These are phyloP conservation scores for Neodon shergylaensis DNA, from an alignment of 2,113 vertebrate genomes.

Conservation along the genomic window DNA sequence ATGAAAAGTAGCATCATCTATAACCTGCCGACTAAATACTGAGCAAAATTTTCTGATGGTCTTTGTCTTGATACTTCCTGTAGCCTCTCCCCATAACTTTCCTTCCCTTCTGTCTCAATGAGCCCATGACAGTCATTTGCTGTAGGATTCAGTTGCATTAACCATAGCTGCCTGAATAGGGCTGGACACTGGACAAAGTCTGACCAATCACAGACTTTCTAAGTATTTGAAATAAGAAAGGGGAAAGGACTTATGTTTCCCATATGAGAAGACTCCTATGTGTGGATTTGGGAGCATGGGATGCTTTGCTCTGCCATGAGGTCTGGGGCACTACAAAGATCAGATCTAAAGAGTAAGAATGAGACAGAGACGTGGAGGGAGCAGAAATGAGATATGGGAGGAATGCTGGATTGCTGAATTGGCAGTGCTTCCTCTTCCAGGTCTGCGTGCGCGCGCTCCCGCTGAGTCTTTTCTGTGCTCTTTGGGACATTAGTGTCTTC, in stretches of 20 bases:
- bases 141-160: neutral
- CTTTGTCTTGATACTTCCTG: neutral
- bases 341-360: neutral
- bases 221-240: constrained; percentile 2
- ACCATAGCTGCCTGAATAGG: neutral
- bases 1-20: neutral
- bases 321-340: neutral
- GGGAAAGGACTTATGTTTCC: neutral
- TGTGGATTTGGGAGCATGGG: constrained; percentile 8
- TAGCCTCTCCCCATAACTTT: neutral
- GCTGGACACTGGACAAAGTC: neutral
- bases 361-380: neutral
- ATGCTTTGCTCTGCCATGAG: neutral
- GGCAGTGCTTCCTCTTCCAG: neutral
- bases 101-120: neutral
- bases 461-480: neutral
- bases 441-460: fast-evolving
- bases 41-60: neutral
- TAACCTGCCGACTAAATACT: neutral
- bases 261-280: neutral
- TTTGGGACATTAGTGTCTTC: neutral
- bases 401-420: neutral
- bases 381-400: neutral
- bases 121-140: neutral
- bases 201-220: constrained; percentile 1